A percentile compares a stretch with the other conserved stretches of the same genome.
Conservation (phyloP, 1,140 invertebrate species). For the Drosophila albomicans region DNA sequence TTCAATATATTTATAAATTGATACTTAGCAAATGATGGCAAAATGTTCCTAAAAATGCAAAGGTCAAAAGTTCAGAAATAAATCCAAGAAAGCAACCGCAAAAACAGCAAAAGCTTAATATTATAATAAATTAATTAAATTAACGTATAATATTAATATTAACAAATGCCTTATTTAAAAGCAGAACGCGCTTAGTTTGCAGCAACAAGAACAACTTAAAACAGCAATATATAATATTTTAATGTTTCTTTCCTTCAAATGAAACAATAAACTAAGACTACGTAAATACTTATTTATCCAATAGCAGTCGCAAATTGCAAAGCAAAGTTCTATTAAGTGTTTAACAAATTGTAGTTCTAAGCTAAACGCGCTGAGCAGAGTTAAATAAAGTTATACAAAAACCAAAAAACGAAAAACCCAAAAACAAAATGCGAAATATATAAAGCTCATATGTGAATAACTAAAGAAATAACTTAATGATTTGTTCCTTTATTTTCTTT, state of each 20-base stretch:
- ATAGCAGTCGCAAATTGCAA: conserved; percentile 26
- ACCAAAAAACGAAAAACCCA: neutral
- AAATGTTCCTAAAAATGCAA: conserved; percentile 73
- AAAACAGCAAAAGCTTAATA: conserved; percentile 5
- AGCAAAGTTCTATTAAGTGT: conserved; percentile 40
- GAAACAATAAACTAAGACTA: conserved; percentile 45
- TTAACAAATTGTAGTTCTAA: conserved; percentile 44
- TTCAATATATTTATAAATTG: conserved; percentile 48
- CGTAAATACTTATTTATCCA: conserved; percentile 25
- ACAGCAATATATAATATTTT: conserved; percentile 22
- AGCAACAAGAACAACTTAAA: conserved; percentile 53
- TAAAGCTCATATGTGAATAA: conserved; percentile 31
- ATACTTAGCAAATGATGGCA: conserved; percentile 66
- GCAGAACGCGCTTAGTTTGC: conserved; percentile 76
- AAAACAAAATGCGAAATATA: conserved; percentile 24
- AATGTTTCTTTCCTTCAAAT: conserved; percentile 27
- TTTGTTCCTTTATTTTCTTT: conserved; percentile 32
- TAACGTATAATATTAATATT: conserved; percentile 9
- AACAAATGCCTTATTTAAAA: conserved; percentile 76
- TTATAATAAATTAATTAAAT: conserved; percentile 12
- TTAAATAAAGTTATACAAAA: conserved; percentile 45
- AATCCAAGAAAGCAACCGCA: conserved; percentile 34
- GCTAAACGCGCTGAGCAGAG: conserved; percentile 48
- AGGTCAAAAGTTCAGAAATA: conserved; percentile 32
- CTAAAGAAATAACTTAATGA: conserved; percentile 18